Percentiles rank a stretch among this genome's conserved stretches.
These are phyloP conservation scores for Diplodus puntazzo DNA, from an alignment of 2,797 vertebrate species.

Conservation along the genomic window DNA sequence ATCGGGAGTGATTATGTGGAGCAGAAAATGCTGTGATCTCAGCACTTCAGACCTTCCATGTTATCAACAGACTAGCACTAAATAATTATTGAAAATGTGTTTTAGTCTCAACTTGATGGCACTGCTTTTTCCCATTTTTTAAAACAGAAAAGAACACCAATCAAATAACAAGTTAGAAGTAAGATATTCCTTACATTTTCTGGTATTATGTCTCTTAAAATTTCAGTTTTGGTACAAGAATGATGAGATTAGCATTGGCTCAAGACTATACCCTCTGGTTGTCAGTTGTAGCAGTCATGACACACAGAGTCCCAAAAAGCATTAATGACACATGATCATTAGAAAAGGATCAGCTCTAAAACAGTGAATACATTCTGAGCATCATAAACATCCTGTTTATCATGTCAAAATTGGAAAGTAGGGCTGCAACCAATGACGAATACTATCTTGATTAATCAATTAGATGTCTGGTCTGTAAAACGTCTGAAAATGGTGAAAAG, in stretches of 20 bases:
- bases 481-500: no score
- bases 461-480: no score
- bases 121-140: not conserved
- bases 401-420: no score
- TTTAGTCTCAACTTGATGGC: not conserved
- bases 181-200: not conserved
- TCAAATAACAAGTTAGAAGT: not conserved
- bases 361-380: no score
- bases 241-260: not conserved
- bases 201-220: not conserved
- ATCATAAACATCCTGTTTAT: no score
- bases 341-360: no score
- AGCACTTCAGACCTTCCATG: not conserved
- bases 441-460: no score
- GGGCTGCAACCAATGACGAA: no score
- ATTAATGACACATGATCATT: not conserved
- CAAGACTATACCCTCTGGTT: no score
- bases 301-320: not conserved
- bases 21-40: not conserved
- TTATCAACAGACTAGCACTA: not conserved
- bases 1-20: not conserved
- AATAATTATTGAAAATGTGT: not conserved
- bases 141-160: not conserved
- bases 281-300: no score
- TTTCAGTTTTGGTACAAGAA: not conserved